Evolutionary conservation across 2,888 invertebrate species (phyloP), one percentile per base, ranked within the genome.

Genomic region (Drosophila subsilvestris): DNA sequence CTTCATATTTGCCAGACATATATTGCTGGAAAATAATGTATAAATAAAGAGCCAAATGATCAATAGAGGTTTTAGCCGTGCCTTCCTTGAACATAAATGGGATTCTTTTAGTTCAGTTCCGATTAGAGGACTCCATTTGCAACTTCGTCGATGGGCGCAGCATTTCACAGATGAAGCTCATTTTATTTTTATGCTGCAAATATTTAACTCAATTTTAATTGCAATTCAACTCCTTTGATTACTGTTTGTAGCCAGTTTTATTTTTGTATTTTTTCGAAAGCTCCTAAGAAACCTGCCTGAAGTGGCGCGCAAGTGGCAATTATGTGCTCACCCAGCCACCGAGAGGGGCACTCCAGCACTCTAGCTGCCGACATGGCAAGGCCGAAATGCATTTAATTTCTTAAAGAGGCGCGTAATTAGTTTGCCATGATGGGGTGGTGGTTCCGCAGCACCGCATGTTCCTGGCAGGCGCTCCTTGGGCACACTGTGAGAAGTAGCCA

Each of bases 341-440:
- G 53, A 56, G 75, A 71, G 67, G 76, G 57, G 71, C 70, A 86
- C 82, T 79, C 66, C 45, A 76, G 75, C 79, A 86, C 82, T 79
- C 66, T 47, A 76, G 75, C 79, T 74, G 79, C 70, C 77, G 53
- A 74, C 76, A 67, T 86, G 86, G 69, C 84, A 80, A 77, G 78
- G 74, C 80, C 80, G 76, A 85, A 84, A 84, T 88, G 88, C 86
- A 84, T 88, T 86, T 88, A 86, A 84, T 84, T 88, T 86, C 88
- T 83, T 80, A 78, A 88, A 83, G 80, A 80, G 76, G 74, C 88
- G 84, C 84, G 74, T 84, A 84, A 84, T 86, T 88, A 88, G 84
- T 84, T 84, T 78, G 78, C 69, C 73, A 70, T 58, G 72, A 37
- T 47, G 73, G 56, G 47, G 43, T 25, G 56, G n/a, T 27, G 56